Evolutionary conservation across 1,140 invertebrate genomes (phyloP).

Genomic region (Plectrocnemia conspersa): DNA sequence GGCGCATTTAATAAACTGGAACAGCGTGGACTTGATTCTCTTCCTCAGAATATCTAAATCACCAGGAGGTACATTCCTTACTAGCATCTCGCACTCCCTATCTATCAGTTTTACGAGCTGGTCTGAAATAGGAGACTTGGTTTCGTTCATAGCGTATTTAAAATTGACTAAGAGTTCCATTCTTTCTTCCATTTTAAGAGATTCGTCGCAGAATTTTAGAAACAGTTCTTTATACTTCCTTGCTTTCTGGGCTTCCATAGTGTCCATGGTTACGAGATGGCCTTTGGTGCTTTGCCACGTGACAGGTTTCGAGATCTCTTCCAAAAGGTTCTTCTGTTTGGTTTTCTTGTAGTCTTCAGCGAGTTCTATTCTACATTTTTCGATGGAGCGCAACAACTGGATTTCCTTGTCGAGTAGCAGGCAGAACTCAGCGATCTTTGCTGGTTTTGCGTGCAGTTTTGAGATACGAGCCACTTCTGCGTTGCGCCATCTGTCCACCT

Average conservation of each 20-base stretch:
- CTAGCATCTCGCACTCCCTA: slow-evolving; percentile 56
- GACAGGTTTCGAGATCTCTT: slow-evolving; percentile 57
- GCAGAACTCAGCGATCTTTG: slow-evolving; percentile 58
- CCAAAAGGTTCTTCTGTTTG: slow-evolving; percentile 56
- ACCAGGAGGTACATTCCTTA: slow-evolving; percentile 46
- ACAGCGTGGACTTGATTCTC: slow-evolving; percentile 52
- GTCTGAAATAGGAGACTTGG: slow-evolving; percentile 52
- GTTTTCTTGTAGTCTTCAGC: slow-evolving; percentile 51
- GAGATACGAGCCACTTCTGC: slow-evolving; percentile 56
- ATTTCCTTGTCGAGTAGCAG: slow-evolving; percentile 61
- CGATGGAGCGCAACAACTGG: slow-evolving; percentile 57
- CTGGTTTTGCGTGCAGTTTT: slow-evolving; percentile 52
- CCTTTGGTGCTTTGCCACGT: slow-evolving; percentile 58
- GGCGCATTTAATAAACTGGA: slow-evolving; percentile 52
- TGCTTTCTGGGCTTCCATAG: slow-evolving; percentile 61
- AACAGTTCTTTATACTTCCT: slow-evolving; percentile 57
- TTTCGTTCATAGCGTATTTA: slow-evolving; percentile 51
- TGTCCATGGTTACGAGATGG: slow-evolving; percentile 58
- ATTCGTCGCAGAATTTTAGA: slow-evolving; percentile 49
- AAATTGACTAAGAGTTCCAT: slow-evolving; percentile 55
- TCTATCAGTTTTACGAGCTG: slow-evolving; percentile 56
- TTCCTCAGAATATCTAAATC: slow-evolving; percentile 55
- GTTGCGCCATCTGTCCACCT: slow-evolving; percentile 61
- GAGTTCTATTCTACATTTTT: slow-evolving; percentile 54
- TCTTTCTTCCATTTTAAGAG: slow-evolving; percentile 50